Conservation (phyloP, 2,113 vertebrate species). For the Oriolus oriolus region DNA sequence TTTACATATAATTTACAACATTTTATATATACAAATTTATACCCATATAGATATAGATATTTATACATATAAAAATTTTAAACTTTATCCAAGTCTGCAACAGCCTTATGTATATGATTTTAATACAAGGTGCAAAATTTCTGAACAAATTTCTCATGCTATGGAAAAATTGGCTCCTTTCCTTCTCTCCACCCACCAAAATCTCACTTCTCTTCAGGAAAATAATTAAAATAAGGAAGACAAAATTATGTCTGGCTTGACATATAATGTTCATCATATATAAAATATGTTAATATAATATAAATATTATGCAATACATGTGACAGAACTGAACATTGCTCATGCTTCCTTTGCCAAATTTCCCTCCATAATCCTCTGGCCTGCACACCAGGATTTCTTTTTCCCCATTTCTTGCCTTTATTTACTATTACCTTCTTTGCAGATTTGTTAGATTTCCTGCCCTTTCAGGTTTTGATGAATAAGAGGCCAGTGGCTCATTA, state of each 20-base stretch:
- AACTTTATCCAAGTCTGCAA: background rate
- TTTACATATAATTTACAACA: background rate
- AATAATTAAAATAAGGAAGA: background rate
- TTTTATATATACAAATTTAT: background rate
- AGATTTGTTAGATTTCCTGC: background rate
- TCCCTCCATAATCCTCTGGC: background rate
- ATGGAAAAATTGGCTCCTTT: background rate
- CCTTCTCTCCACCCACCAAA: background rate
- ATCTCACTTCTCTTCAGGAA: background rate
- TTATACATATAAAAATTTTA: background rate
- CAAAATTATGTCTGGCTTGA: background rate
- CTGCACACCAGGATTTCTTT: background rate
- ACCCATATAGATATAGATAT: background rate
- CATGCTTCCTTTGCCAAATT: background rate
- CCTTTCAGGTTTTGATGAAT: background rate
- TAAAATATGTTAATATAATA: background rate
- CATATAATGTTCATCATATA: background rate
- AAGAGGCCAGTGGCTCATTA: background rate
- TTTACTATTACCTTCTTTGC: background rate
- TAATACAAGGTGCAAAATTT: background rate
- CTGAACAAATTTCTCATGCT: background rate
- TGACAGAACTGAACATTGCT: background rate
- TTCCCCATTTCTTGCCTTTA: background rate
- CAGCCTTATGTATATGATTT: background rate
- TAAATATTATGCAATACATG: background rate